Evolutionary conservation across 2,888 invertebrate species (phyloP), one percentile per base, ranked within the genome.

Genomic region (Julus scandinavius): DNA sequence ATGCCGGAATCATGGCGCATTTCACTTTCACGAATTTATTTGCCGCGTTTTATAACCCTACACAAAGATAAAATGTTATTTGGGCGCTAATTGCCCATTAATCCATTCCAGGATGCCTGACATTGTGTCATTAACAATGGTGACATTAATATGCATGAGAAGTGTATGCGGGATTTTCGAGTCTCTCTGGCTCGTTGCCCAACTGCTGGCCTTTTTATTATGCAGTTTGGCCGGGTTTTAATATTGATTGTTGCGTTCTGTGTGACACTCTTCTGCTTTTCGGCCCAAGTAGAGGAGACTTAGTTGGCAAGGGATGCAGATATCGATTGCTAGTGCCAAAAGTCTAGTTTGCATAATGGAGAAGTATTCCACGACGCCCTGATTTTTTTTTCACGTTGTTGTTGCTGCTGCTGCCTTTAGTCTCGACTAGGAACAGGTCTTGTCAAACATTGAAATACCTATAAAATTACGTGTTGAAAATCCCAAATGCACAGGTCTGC

Each of bases 181-280:
- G 6, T 4, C 63, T 2, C 54, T 54, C 15, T 63, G 63, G 63
- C 63, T 17, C 17, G 2, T 2, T n/a, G 63, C 63, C 63, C 54
- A 54, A 63, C n/a, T 63, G 63, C 63, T 63, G 63, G 63, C 63
- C 63, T 63, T 63, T 63, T 63, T 63, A n/a, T 63, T 63, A 17
- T 63, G 63, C n/a, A 63, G n/a, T 63, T 63, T 63, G 63, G 63
- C n/a, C 63, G 17, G n/a, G 11, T 63, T 63, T 63, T 63, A 63
- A 63, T 63, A 63, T 63, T 63, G 63, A 63, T 63, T 63, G 63
- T 63, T 63, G 17, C 63, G n/a, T 63, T 63, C 13, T 17, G 63
- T 17, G 63, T 63, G 63, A 63, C 63, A 63, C n/a, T 63, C 63
- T 9, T 2, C 63, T 63, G 63, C 63, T n/a, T 63, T 63, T 63